Conservation (phyloP, 2,113 vertebrate species). For the Aegithalos caudatus region DNA sequence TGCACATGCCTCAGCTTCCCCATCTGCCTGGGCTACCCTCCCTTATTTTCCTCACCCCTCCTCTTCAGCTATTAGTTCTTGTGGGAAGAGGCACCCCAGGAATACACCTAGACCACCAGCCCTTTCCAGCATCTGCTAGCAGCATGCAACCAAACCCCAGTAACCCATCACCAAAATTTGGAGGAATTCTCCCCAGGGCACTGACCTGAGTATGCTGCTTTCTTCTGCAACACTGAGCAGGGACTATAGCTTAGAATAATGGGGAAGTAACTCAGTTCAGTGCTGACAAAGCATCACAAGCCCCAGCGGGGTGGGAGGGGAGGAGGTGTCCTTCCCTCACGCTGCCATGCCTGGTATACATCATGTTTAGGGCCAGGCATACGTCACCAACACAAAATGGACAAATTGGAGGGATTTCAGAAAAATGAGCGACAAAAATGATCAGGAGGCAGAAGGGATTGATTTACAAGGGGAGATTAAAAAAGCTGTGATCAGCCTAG, state of each 20-base stretch:
- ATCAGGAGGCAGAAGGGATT: slow-evolving; percentile 30
- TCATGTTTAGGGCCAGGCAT: slow-evolving; percentile 64
- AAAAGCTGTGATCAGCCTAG: not conserved
- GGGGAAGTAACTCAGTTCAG: slow-evolving; percentile 67
- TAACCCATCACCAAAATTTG: slow-evolving; percentile 21
- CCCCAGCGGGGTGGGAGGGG: slow-evolving; percentile 59
- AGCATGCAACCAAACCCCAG: not conserved
- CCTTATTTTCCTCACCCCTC: not conserved
- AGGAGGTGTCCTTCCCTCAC: slow-evolving; percentile 62
- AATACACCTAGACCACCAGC: not conserved
- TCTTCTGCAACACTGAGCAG: slow-evolving; percentile 64
- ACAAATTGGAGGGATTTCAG: slow-evolving; percentile 64
- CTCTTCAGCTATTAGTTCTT: not conserved
- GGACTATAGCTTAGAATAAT: slow-evolving; percentile 67
- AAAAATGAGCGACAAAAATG: slow-evolving; percentile 40
- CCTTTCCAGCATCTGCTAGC: not conserved
- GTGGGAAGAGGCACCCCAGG: not conserved
- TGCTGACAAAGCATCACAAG: slow-evolving; percentile 68
- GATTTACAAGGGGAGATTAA: slow-evolving; percentile 50
- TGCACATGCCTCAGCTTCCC: not conserved
- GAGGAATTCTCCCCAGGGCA: slow-evolving; percentile 50
- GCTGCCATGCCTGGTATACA: slow-evolving; percentile 60
- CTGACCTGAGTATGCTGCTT: slow-evolving; percentile 64
- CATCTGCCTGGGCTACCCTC: not conserved
- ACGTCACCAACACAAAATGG: slow-evolving; percentile 45